Percentiles rank a stretch among this genome's conserved stretches.
Conservation (phyloP, 2,888 invertebrate species). For the Drosophila austrosaltans region DNA sequence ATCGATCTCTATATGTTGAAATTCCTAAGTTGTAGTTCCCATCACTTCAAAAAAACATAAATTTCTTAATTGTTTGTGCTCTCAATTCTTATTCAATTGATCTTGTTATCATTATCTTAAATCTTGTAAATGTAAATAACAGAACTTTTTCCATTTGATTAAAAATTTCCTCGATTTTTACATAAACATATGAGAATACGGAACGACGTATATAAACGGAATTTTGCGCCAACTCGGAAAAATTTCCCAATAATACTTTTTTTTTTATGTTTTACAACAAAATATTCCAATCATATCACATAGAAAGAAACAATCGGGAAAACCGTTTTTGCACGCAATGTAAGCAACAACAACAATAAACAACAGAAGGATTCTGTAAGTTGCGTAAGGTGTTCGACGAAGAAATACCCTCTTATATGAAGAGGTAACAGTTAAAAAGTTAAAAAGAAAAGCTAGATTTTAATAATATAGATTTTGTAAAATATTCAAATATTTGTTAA, state of each 20-base stretch:
- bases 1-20: not conserved
- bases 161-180: not conserved
- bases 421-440: not conserved
- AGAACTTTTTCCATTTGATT: not conserved
- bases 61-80: not conserved
- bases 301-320: constrained; percentile 6
- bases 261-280: not conserved
- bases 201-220: not conserved
- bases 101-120: not conserved
- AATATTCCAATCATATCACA: not conserved
- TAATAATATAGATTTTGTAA: no score
- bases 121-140: not conserved
- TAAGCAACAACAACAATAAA: not conserved
- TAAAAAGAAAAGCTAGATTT: no score
- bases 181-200: not conserved
- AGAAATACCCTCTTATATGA: not conserved
- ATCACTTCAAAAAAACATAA: no score
- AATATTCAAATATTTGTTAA: no score
- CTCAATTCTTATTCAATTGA: not conserved
- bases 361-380: not conserved
- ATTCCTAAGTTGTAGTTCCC: not conserved
- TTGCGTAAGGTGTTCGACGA: not conserved
- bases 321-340: constrained; percentile 5
- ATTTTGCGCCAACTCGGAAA: not conserved
- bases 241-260: constrained; percentile 1